Conservation (phyloP, 53 echinoderm and acorn worm species). For the Astropecten irregularis region DNA sequence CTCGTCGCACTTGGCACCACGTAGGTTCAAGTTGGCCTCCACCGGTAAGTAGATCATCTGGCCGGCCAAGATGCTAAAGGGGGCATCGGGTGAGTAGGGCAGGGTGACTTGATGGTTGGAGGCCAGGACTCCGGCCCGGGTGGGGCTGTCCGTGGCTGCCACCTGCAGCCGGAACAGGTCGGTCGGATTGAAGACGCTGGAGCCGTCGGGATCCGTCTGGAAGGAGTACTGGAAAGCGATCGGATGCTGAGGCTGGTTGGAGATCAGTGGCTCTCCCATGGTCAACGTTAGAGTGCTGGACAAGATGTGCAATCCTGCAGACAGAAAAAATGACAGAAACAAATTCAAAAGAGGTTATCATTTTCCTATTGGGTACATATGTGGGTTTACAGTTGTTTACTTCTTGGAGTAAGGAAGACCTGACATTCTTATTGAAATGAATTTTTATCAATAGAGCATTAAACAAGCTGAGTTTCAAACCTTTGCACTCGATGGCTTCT, state of each 20-base stretch:
- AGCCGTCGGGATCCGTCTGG: constrained; percentile 22
- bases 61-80: neutral
- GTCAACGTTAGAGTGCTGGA: constrained; percentile 13
- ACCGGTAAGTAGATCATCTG: neutral
- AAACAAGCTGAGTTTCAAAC: too few species aligned
- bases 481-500: constrained; percentile 23
- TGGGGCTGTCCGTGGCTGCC: constrained; percentile 31
- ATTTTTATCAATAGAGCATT: too few species aligned
- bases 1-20: constrained; percentile 72
- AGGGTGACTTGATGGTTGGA: neutral
- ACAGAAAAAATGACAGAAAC: neutral
- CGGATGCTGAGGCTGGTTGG: constrained; percentile 56
- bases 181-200: constrained; percentile 27
- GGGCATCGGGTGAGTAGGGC: neutral
- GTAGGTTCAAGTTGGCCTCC: constrained; percentile 46
- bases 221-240: constrained; percentile 39
- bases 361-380: neutral
- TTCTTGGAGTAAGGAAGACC: too few species aligned
- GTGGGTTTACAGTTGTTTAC: too few species aligned
- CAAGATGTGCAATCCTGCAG: constrained; percentile 24
- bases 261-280: constrained; percentile 38
- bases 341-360: neutral
- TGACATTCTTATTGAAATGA: too few species aligned
- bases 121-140: constrained; percentile 12
- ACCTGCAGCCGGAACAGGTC: constrained; percentile 62